Percentiles rank a stretch among this genome's conserved stretches.
Conservation (phyloP, 2,888 invertebrate genomes). For the Neelides folsomi region DNA sequence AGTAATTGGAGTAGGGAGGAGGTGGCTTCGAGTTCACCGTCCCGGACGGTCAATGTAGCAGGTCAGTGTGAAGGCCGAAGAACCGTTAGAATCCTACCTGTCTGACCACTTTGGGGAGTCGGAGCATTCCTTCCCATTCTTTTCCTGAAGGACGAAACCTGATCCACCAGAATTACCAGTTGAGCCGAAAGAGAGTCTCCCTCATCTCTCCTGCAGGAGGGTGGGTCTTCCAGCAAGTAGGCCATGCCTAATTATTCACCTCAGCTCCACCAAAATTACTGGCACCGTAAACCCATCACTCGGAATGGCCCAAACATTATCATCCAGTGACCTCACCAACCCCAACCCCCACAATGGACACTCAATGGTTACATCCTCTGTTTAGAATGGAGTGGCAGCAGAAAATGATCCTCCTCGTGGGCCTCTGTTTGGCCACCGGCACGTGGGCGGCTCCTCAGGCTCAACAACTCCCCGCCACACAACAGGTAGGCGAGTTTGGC, state of each 20-base stretch:
- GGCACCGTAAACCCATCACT: constrained; percentile 21
- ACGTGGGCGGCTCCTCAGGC: constrained; percentile 32
- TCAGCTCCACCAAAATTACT: constrained; percentile 20
- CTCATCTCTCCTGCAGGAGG: not conserved
- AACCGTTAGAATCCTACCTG: constrained; percentile 33
- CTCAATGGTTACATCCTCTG: no score
- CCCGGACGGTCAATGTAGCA: constrained; percentile 34
- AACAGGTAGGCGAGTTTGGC: constrained; percentile 19
- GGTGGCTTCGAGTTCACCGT: constrained; percentile 29
- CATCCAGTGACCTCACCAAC: no score
- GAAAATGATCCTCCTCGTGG: constrained; percentile 30
- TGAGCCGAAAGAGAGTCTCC: constrained; percentile 8
- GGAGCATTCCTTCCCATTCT: constrained; percentile 9
- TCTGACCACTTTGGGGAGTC: constrained; percentile 19
- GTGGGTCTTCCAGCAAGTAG: constrained; percentile 5
- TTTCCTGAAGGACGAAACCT: constrained; percentile 13
- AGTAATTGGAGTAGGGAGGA: constrained; percentile 9
- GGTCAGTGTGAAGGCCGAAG: constrained; percentile 34
- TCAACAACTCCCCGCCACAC: constrained; percentile 27
- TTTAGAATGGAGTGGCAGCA: constrained; percentile 29
- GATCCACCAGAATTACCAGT: constrained; percentile 26
- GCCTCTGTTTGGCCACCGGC: constrained; percentile 25
- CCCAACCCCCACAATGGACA: no score
- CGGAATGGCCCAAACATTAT: no score
- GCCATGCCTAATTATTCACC: constrained; percentile 14